Base-by-base conservation (phyloP, 2,113 vertebrate genomes). In the Oncorhynchus nerka region DNA sequence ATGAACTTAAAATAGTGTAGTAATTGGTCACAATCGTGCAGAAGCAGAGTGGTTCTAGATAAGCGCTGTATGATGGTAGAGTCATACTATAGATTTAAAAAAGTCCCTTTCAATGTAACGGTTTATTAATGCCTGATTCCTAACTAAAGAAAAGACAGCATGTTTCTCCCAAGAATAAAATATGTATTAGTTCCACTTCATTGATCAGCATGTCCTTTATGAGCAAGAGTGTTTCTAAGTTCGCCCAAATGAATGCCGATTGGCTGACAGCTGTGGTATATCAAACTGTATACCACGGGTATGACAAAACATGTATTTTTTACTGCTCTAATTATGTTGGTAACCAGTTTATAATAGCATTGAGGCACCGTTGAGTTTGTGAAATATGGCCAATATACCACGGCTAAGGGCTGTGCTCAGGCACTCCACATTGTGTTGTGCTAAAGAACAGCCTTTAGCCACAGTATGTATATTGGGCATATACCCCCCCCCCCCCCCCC, bases 11-110 rank as follows among this genome's bases (percentile, higher is more conserved):
- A 74, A 78, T 75, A 74, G 67, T 62, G 19, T 24, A 20, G 64
- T 67, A 68, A 82, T 74, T 78, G 76, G 72, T 34, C 24, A 73
- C 77, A 77, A 80, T 83, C 68, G 70, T 71, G 66, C 49, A 32
- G 28, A 69, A 76, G 73, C 71, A 73, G 19, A 22, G 69, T 39
- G 67, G 68, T 73, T 76, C 13, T 67, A 34, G 66, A 61, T 34
- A 73, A 48, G 26, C 15, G 57, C 49, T 16, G 28, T 67, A 48
- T 66, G 76, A 30, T 59, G 26, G 22, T 49, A 55, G 68, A 70
- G 74, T 68, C 62, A 30, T 59, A 15, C n/a, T 65, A 55, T 57
- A 51, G 34, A 76, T 70, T 4, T 4, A 57, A 55, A 55, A 16
- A 34, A n/a, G 16, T 2, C 59, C 22, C 57, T 13, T 45, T 45